Percentiles rank a stretch among this genome's conserved stretches.
phyloP scores from a whole-genome alignment of 2,113 vertebrate species.

The Sardina pilchardus region DNA sequence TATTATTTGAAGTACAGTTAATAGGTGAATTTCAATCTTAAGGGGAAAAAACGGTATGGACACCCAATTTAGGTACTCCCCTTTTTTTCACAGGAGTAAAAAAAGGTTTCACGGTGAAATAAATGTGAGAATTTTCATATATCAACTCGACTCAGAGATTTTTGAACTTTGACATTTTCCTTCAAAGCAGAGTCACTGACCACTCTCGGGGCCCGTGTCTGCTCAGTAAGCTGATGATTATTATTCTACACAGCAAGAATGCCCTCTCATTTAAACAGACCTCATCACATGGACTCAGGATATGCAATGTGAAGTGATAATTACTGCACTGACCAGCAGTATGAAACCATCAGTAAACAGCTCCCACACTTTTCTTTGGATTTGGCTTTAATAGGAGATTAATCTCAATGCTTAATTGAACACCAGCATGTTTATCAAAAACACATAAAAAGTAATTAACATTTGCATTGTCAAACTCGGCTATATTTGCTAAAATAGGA shows the following conservation, averaged over 20 bases:
- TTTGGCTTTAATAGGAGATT: neutral
- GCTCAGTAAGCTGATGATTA: neutral
- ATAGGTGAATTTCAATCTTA: conserved; percentile 63
- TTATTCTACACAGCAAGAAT: neutral
- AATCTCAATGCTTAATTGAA: neutral
- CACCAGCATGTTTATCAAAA: neutral
- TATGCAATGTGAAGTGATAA: neutral
- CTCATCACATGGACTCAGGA: neutral
- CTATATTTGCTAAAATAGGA: conserved; percentile 52
- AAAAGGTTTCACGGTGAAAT: conserved; percentile 36
- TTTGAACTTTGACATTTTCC: conserved; percentile 23
- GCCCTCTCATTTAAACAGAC: neutral
- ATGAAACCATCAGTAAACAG: neutral
- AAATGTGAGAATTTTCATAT: conserved; percentile 34
- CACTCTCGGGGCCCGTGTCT: neutral
- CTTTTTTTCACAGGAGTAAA: conserved; percentile 42
- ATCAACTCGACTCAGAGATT: conserved; percentile 24
- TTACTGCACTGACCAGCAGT: neutral
- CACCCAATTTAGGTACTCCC: conserved; percentile 61
- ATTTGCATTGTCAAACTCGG: neutral
- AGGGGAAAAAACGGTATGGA: conserved; percentile 41
- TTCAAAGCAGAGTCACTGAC: neutral
- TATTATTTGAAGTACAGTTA: conserved; percentile 68
- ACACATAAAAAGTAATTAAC: neutral
- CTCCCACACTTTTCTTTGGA: neutral